Evolutionary conservation across 2,113 vertebrate genomes (phyloP).

Genomic region (Callospermophilus lateralis): DNA sequence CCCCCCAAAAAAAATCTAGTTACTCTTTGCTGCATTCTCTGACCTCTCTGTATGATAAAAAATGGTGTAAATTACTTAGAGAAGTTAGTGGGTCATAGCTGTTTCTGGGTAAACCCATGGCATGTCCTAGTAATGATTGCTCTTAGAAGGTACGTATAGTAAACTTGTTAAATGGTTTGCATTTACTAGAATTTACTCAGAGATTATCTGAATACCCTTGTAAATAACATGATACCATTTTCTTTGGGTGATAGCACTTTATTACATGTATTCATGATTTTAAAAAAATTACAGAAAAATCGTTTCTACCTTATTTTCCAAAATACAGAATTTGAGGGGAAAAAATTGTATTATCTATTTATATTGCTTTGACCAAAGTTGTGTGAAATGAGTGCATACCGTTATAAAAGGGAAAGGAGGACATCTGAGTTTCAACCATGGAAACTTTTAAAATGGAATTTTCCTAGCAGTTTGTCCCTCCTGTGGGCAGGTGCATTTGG

Average conservation of each 20-base stretch:
- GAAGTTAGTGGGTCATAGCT: background rate
- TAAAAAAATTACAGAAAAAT: background rate
- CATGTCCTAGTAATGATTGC: background rate
- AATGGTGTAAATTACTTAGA: background rate
- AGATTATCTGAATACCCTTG: background rate
- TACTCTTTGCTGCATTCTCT: background rate
- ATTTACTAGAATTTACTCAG: background rate
- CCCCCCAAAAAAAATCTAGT: too few relatives aligned
- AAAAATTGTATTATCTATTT: background rate
- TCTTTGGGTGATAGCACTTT: background rate
- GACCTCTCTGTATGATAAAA: background rate
- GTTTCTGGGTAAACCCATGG: background rate
- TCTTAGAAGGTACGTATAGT: background rate
- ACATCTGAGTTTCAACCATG: background rate
- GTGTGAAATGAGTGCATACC: background rate
- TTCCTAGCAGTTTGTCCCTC: conserved; percentile 31
- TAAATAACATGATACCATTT: background rate
- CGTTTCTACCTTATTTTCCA: conserved; percentile 36
- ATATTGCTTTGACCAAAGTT: background rate
- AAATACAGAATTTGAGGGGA: conserved; percentile 13
- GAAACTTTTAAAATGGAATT: conserved; percentile 43
- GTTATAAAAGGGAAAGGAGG: background rate
- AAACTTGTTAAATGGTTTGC: background rate
- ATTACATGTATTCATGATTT: background rate
- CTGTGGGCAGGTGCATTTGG: background rate